Evolutionary conservation across 1,140 invertebrate species (phyloP).

Genomic region (Eumeta japonica): DNA sequence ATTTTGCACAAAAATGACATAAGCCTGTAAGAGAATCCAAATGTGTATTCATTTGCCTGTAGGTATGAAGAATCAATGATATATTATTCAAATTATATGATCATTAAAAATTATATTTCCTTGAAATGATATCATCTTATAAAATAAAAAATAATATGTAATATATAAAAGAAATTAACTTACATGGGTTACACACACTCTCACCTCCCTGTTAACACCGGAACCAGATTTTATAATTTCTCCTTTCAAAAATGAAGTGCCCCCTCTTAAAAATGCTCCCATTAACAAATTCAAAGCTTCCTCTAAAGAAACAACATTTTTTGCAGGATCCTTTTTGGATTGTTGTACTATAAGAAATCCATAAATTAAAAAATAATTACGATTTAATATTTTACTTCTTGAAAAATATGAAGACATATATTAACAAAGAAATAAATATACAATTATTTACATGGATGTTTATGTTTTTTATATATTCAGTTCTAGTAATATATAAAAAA

Average conservation of each 20-base stretch:
- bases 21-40: conserved; percentile 72
- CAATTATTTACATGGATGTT: not conserved
- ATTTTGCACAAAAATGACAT: conserved; percentile 90
- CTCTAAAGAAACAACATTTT: conserved; percentile 74
- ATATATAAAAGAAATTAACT: conserved; percentile 36
- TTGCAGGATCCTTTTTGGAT: conserved; percentile 48
- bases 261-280: conserved; percentile 92
- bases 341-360: conserved; percentile 58
- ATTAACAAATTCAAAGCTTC: conserved; percentile 90
- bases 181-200: conserved; percentile 92
- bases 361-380: conserved; percentile 3
- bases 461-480: too few relatives aligned
- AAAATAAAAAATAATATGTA: conserved; percentile 9
- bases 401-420: not conserved
- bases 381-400: not conserved
- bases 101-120: conserved; percentile 67
- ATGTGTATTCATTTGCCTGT: too few relatives aligned
- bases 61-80: too few relatives aligned
- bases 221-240: conserved; percentile 96
- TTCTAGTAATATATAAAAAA: too few relatives aligned
- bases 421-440: not conserved
- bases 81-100: conserved; percentile 3
- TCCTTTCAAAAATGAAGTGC: conserved; percentile 92
- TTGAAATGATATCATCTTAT: conserved; percentile 90
- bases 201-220: conserved; percentile 88